These are phyloP conservation scores for Mythimna vitellina DNA, from an alignment of 2,888 invertebrate species.

Conservation along the genomic window DNA sequence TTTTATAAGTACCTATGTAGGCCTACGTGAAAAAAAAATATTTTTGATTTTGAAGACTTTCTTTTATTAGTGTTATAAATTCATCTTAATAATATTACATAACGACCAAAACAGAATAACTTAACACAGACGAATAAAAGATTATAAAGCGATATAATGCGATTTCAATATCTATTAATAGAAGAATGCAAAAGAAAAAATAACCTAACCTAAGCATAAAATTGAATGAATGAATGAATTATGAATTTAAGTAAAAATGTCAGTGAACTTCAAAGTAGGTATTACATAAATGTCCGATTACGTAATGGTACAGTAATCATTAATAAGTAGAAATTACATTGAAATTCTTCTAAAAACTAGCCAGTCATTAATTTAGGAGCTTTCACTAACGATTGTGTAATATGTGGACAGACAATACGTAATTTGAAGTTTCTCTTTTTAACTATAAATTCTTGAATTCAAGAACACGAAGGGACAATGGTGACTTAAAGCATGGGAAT, in stretches of 20 bases:
- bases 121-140: not conserved
- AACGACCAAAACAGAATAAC: conserved; percentile 23
- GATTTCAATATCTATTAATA: conserved; percentile 11
- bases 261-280: conserved; percentile 35
- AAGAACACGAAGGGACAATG: conserved; percentile 48
- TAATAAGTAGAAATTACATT: conserved; percentile 69
- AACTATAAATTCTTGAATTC: conserved; percentile 50
- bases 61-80: no score
- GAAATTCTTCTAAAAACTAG: conserved; percentile 69
- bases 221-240: not conserved
- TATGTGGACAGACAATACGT: conserved; percentile 69
- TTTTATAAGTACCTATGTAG: no score
- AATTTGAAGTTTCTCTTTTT: conserved; percentile 72
- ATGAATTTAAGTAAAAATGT: conserved; percentile 33
- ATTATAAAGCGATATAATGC: conserved; percentile 14
- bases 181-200: conserved; percentile 18
- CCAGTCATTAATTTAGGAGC: conserved; percentile 74
- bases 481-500: conserved; percentile 52
- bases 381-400: conserved; percentile 73
- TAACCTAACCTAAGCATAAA: not conserved
- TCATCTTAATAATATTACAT: conserved; percentile 5
- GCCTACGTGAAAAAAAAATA: no score
- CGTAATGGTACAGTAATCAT: conserved; percentile 64
- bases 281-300: conserved; percentile 58
- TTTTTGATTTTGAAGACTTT: no score